Evolutionary conservation across 1,140 invertebrate genomes (phyloP).

Genomic region (Plectrocnemia conspersa): DNA sequence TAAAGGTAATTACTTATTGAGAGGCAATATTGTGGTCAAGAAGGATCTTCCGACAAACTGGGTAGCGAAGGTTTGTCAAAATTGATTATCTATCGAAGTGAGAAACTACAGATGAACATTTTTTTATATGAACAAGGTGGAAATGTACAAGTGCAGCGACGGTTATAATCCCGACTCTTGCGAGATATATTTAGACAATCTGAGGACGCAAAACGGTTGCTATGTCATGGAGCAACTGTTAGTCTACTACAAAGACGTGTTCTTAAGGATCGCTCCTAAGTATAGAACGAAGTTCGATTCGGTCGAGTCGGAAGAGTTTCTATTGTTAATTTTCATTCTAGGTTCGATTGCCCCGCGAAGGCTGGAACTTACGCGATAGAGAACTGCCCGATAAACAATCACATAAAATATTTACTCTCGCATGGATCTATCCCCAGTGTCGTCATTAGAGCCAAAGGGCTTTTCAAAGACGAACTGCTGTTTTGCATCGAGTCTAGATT

Average conservation of each 20-base stretch:
- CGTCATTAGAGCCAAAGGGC: conserved; percentile 19
- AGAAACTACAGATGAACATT: no score
- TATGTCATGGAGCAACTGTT: conserved; percentile 5
- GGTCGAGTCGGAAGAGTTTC: not conserved
- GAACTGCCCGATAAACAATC: conserved; percentile 20
- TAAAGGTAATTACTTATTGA: conserved; percentile 27
- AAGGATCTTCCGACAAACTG: conserved; percentile 22
- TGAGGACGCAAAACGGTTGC: conserved; percentile 28
- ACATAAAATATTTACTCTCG: conserved; percentile 13
- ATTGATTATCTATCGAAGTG: no score
- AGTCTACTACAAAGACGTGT: conserved; percentile 8
- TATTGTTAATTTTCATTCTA: conserved; percentile 14
- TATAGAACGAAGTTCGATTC: conserved; percentile 10
- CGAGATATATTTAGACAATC: conserved; percentile 31
- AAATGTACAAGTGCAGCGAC: conserved; percentile 29
- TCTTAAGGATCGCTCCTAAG: conserved; percentile 23
- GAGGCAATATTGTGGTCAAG: conserved; percentile 21
- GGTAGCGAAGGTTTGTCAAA: conserved; percentile 16
- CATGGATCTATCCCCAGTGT: conserved; percentile 16
- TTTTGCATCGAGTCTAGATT: conserved; percentile 27
- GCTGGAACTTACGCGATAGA: conserved; percentile 27
- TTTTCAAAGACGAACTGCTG: conserved; percentile 14
- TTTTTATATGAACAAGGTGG: no score
- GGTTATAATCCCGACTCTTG: conserved; percentile 24
- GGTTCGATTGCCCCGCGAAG: conserved; percentile 23